phyloP scores from a whole-genome alignment of 2,888 invertebrate genomes.

The Drosophila recens region DNA sequence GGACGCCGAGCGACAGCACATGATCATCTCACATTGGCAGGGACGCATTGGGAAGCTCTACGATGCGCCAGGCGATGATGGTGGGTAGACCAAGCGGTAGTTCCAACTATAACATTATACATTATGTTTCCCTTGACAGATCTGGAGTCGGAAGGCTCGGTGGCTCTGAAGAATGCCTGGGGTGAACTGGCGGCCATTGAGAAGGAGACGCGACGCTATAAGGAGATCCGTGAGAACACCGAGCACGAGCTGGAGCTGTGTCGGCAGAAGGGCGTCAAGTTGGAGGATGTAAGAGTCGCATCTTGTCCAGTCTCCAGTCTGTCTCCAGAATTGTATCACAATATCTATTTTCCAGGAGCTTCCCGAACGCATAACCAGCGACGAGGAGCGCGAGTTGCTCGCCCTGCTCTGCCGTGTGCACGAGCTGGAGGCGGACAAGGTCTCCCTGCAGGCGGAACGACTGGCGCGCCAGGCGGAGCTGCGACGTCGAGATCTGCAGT shows the following conservation, averaged over 20 bases:
- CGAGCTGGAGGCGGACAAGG: slow-evolving; percentile 96
- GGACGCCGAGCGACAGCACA: slow-evolving; percentile 95
- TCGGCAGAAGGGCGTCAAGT: slow-evolving; percentile 90
- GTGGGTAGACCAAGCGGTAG: slow-evolving; percentile 47
- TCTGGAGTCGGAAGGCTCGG: slow-evolving; percentile 84
- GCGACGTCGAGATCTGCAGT: slow-evolving; percentile 92
- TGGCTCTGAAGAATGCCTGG: slow-evolving; percentile 92
- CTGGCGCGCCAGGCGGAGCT: slow-evolving; percentile 94
- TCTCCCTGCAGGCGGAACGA: slow-evolving; percentile 94
- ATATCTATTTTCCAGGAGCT: slow-evolving; percentile 87
- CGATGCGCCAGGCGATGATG: slow-evolving; percentile 83
- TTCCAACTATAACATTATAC: neutral
- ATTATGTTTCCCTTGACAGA: slow-evolving; percentile 59
- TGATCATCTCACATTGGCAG: slow-evolving; percentile 94
- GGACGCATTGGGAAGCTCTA: slow-evolving; percentile 90
- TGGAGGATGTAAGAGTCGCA: slow-evolving; percentile 90
- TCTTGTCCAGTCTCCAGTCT: too few species aligned
- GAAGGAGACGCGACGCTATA: slow-evolving; percentile 93
- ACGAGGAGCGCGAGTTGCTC: slow-evolving; percentile 95
- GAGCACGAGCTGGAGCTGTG: slow-evolving; percentile 93
- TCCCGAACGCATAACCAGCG: slow-evolving; percentile 93
- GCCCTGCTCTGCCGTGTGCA: slow-evolving; percentile 96
- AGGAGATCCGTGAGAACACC: slow-evolving; percentile 90
- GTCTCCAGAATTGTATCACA: rapidly evolving
- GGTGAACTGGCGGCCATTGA: slow-evolving; percentile 93